Base-by-base conservation (phyloP, 2,113 vertebrate species). In the Daphoenositta chrysoptera region DNA sequence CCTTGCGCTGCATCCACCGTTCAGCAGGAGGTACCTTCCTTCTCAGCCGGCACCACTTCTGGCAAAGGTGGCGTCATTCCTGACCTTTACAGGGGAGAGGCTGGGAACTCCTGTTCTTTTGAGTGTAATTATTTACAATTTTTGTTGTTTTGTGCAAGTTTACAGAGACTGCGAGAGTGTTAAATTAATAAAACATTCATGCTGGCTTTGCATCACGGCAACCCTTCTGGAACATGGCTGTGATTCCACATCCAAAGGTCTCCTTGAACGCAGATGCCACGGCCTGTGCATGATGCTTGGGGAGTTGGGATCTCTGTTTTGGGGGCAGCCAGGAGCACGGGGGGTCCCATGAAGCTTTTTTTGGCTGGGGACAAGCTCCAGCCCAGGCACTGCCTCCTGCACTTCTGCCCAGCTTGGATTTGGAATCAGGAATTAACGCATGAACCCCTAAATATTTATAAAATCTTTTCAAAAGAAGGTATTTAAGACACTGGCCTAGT, bases 201-300 rank as follows among this genome's bases (percentile, higher is more conserved):
- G 57, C 39, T 26, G 14, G 68, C 82, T 50, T 82, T 37, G 17
- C 23, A 7, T 6, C 0, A 0, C 68, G 2, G 0, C 51, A 20
- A 19, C 31, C 33, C n/a, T 63, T 44, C 35, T 39, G 6, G 0
- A 5, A 19, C 11, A 2, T 0, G 15, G 17, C 0, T 2, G 35
- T 4, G 30, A 39, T 4, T n/a, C n/a, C 61, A 10, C 10, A 17
- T 35, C 39, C 30, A 13, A 53, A 86, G 51, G 53, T 42, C 56
- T 61, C 60, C 45, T 64, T 21, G n/a, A 7, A 21, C 0, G 16
- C 10, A 20, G 66, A 19, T 3, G 7, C 39, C 10, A 15, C 0
- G 19, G 76, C 19, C 23, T 5, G 4, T 24, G 35, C 2, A 1
- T 3, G 73, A 63, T 22, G 64, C 73, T 4, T 1, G 14, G 31